phyloP scores from a whole-genome alignment of 2,888 invertebrate genomes.

The Tipula unca region DNA sequence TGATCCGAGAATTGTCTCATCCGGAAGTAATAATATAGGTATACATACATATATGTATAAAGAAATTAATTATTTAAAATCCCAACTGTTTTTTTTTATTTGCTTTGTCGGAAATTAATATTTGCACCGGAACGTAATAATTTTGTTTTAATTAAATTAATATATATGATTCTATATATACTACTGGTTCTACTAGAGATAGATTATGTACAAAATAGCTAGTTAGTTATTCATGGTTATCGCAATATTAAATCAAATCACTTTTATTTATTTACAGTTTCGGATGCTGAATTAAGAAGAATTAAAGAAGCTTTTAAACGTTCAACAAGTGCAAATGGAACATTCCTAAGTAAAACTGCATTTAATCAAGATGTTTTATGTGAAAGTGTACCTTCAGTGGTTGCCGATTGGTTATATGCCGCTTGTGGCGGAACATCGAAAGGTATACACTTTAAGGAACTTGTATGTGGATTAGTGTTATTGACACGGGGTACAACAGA shows the following conservation, averaged over 20 bases:
- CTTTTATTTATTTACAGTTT: slow-evolving; percentile 48
- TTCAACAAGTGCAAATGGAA: slow-evolving; percentile 61
- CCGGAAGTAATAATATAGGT: neutral
- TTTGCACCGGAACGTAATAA: neutral
- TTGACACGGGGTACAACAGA: slow-evolving; percentile 77
- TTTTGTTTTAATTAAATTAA: neutral
- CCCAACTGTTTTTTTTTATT: neutral
- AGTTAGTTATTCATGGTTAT: neutral
- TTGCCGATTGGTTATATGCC: slow-evolving; percentile 73
- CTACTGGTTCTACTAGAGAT: neutral
- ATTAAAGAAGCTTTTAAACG: slow-evolving; percentile 83
- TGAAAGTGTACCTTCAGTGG: slow-evolving; percentile 71
- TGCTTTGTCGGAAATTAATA: neutral
- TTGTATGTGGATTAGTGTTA: slow-evolving; percentile 77
- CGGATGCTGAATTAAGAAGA: slow-evolving; percentile 72
- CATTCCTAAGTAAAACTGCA: slow-evolving; percentile 60
- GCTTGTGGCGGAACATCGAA: slow-evolving; percentile 78
- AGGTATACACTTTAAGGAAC: slow-evolving; percentile 73
- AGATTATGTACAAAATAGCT: neutral
- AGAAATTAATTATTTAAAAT: neutral
- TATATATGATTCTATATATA: neutral
- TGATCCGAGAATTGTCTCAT: neutral
- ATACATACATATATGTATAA: neutral
- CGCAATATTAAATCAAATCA: neutral
- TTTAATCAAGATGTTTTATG: slow-evolving; percentile 81